Evolutionary conservation across 2,888 invertebrate genomes (phyloP).

Genomic region (Leptopilina drosophilae): DNA sequence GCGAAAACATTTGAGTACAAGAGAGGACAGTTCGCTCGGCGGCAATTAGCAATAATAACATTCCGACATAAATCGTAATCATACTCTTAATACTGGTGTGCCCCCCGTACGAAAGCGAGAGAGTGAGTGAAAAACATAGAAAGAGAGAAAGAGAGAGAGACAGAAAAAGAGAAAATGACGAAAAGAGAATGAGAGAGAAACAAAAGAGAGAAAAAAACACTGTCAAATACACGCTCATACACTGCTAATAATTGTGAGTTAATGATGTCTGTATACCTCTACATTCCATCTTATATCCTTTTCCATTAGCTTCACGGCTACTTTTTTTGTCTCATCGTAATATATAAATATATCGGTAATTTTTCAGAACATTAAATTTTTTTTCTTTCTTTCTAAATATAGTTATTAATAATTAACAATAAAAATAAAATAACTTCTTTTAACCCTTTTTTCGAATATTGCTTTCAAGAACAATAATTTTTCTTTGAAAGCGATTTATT

Average conservation of each 20-base stretch:
- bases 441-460: too few species aligned
- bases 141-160: constrained; percentile 41
- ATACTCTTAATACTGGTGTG: constrained; percentile 72
- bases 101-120: constrained; percentile 65
- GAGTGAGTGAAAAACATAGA: constrained; percentile 44
- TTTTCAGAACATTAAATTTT: not conserved
- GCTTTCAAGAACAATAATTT: too few species aligned
- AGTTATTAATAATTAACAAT: not conserved
- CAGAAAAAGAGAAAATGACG: constrained; percentile 54
- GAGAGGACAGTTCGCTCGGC: constrained; percentile 68
- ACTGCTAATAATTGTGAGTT: constrained; percentile 66
- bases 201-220: constrained; percentile 66
- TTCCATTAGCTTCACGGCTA: constrained; percentile 31
- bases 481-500: too few species aligned
- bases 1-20: constrained; percentile 49
- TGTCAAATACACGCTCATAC: constrained; percentile 77
- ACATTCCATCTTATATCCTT: constrained; percentile 38
- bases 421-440: constrained; percentile 4
- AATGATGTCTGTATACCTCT: constrained; percentile 33
- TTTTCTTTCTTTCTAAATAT: constrained; percentile 14
- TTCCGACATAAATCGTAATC: constrained; percentile 72
- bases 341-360: constrained; percentile 27
- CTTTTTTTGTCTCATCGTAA: constrained; percentile 29
- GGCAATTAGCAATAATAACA: constrained; percentile 74
- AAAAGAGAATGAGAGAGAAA: constrained; percentile 57